Evolutionary conservation across 2,113 vertebrate genomes (phyloP).

Genomic region (Peucedramus taeniatus): DNA sequence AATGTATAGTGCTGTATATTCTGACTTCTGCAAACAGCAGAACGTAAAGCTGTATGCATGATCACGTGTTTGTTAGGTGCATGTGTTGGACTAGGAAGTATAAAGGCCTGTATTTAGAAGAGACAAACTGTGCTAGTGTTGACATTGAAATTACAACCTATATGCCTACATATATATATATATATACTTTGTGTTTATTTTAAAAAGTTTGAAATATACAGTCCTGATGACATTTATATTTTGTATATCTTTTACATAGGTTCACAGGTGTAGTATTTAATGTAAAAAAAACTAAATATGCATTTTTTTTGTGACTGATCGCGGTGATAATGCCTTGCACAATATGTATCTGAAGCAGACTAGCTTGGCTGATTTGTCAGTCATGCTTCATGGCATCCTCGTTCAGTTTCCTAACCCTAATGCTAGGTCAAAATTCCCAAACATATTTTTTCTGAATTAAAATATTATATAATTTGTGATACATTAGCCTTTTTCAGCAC

Average conservation of each 20-base stretch:
- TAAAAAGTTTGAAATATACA: constrained; percentile 71
- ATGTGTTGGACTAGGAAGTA: constrained; percentile 72
- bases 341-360: constrained; percentile 56
- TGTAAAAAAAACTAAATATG: constrained; percentile 53
- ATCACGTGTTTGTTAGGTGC: constrained; percentile 73
- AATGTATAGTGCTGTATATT: constrained; percentile 81
- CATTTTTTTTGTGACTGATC: constrained; percentile 52
- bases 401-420: constrained; percentile 45
- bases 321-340: constrained; percentile 53
- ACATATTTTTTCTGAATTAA: constrained; percentile 60
- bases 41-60: constrained; percentile 78
- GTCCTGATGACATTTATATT: constrained; percentile 72
- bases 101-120: constrained; percentile 73
- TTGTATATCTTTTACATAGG: constrained; percentile 76
- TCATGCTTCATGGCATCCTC: constrained; percentile 31
- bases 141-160: constrained; percentile 73
- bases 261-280: constrained; percentile 66
- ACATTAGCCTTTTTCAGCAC: constrained; percentile 49
- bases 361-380: constrained; percentile 27
- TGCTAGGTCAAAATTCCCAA: constrained; percentile 24
- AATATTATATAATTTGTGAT: constrained; percentile 54
- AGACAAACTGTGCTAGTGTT: constrained; percentile 73
- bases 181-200: constrained; percentile 72
- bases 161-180: constrained; percentile 67
- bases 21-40: constrained; percentile 71